Evolutionary conservation across 2,113 vertebrate genomes (phyloP), one percentile per base, ranked within the genome.

Genomic region (Butorides virescens): DNA sequence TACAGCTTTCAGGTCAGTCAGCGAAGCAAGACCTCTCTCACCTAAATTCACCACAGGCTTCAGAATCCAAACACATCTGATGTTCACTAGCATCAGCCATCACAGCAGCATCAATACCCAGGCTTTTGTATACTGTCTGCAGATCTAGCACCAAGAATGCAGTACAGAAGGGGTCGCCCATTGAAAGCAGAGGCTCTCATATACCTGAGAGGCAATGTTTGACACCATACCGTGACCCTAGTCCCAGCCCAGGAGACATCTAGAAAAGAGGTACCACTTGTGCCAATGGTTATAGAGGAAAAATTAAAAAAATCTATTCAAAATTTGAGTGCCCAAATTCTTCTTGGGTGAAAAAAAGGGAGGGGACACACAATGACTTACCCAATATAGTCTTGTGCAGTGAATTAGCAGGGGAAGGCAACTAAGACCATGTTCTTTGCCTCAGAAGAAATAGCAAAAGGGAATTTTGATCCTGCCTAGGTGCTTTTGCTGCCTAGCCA

Each of bases 1-100:
- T 53, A 30, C 46, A 88, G 34, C 46, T 62, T 83, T 73, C 67
- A 39, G 76, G 44, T 79, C 76, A 70, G 36, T 7, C 79, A 73
- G 49, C 36, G 62, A 36, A 91, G 63, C 75, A 86, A 86, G n/a
- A 65, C 13, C 7, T 34, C 53, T 52, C 63, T 79, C 14, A 8
- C 23, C 42, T 49, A 55, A 78, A 88, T 62, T 85, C 66, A 82
- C 37, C 17, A 16, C 5, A 78, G 52, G 19, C 81, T 80, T 89
- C 68, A 62, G 32, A 83, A 70, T 27, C 11, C 11, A 58, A 47
- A 80, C 1, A 1, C 1, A 1, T 53, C 52, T 1, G 1, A 1
- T 47, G 10, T 42, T 76, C 7, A 3, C 16, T 37, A 42, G 21
- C 53, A 70, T 44, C 3, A 2, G 47, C 49, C 30, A 8, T 46